Conservation (phyloP, 2,113 vertebrate genomes). For the Daphoenositta chrysoptera region DNA sequence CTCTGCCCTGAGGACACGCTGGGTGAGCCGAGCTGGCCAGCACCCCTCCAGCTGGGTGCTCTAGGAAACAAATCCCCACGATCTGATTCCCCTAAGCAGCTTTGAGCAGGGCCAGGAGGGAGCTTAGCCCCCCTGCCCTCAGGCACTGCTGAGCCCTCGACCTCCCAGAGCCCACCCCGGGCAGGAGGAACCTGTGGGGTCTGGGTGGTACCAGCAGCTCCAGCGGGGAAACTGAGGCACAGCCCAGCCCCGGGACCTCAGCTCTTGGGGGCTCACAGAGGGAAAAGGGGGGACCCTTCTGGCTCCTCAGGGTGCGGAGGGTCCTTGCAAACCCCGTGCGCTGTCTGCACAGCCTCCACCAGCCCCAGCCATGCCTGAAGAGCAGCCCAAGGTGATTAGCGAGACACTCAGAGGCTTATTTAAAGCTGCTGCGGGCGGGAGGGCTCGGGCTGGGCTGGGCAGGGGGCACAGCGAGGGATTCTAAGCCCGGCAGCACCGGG, state of each 20-base stretch:
- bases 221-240: background rate
- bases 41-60: background rate
- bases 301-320: background rate
- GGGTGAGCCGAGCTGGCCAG: background rate
- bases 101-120: conserved; percentile 11
- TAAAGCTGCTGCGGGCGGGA: conserved; percentile 18
- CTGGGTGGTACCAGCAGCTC: background rate
- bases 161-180: background rate
- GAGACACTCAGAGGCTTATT: conserved; percentile 19
- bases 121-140: conserved; percentile 29
- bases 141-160: background rate
- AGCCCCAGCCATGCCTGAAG: background rate
- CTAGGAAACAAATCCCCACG: conserved; percentile 26
- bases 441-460: background rate
- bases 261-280: background rate
- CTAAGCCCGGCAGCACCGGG: background rate
- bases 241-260: accelerated
- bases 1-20: background rate
- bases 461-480: background rate
- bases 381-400: conserved; percentile 38
- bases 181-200: accelerated
- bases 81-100: conserved; percentile 57
- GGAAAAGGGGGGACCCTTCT: background rate
- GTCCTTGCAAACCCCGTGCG: background rate
- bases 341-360: background rate